Percentiles rank a stretch among this genome's conserved stretches.
Evolutionary conservation across 2,888 invertebrate species (phyloP).

Genomic region (Netelia virgata): DNA sequence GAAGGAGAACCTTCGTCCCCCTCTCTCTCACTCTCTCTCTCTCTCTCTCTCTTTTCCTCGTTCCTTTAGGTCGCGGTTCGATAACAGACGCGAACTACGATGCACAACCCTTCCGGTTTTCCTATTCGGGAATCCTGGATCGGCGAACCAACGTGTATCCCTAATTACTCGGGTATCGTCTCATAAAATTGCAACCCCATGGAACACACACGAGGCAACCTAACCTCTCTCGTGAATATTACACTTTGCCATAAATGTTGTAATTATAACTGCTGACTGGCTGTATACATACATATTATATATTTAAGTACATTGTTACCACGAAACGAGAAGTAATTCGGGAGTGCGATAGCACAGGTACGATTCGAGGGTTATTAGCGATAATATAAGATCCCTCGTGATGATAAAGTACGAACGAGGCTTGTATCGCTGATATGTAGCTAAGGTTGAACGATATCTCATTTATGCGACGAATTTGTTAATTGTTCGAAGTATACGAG

Average conservation of each 20-base stretch:
- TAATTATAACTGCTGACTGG: conserved; percentile 47
- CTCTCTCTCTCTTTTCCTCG: background rate
- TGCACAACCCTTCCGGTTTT: conserved; percentile 77
- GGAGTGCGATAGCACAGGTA: too few species aligned
- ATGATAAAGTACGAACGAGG: too few species aligned
- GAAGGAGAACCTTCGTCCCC: background rate
- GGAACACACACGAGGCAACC: conserved; percentile 25
- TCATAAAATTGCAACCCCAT: conserved; percentile 37
- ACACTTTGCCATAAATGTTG: conserved; percentile 53
- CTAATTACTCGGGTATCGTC: conserved; percentile 68
- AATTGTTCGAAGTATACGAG: too few species aligned
- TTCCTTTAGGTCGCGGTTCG: conserved; percentile 74
- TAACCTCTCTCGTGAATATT: conserved; percentile 52
- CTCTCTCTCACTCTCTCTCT: conserved; percentile 39
- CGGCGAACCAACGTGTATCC: conserved; percentile 35
- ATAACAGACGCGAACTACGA: conserved; percentile 75
- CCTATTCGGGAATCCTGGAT: conserved; percentile 49
- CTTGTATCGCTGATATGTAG: too few species aligned
- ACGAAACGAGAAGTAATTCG: too few species aligned
- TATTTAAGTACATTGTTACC: background rate
- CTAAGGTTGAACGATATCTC: too few species aligned
- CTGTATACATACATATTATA: background rate
- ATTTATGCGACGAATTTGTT: too few species aligned
- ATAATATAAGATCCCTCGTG: too few species aligned
- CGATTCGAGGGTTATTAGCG: too few species aligned